Evolutionary conservation across 1,140 invertebrate species (phyloP), one percentile per base, ranked within the genome.

Genomic region (Mercenaria mercenaria): DNA sequence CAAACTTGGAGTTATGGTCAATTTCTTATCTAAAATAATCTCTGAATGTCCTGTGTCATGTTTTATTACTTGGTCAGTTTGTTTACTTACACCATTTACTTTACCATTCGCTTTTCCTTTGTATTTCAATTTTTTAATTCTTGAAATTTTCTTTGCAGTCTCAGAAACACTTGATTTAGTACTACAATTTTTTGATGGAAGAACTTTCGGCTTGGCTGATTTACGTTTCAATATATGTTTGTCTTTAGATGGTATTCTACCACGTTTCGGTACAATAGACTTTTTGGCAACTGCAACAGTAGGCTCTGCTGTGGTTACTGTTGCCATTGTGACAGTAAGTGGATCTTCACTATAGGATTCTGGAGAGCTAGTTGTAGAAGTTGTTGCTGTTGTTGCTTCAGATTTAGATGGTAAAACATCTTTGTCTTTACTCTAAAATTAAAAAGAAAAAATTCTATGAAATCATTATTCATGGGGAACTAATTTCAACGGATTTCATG

Each of bases 251-350:
- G 76, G 50, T 34, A 52, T 52, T 37, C 47, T 10, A 37, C 76
- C 76, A 4, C 76, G n/a, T 50, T 56, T 79, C 1, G 43, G 76
- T 52, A 72, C 74, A 82, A 80, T n/a, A 41, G 50, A 67, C 50
- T 76, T 56, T 67, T 72, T 43, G 43, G 92, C 29, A 6, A 74
- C 56, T 72, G 59, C 18, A 29, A 93, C 82, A 20, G 94, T 94
- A 13, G 94, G 93, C 52, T 91, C 91, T 6, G 91, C 94, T 41
- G 94, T 95, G 3, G 93, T 93, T 3, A 95, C 93, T 29, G 91
- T 88, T 47, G 74, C 85, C 20, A 94, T 34, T 6, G 91, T 81
- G 20, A 90, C 80, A 81, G 82, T 77, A 20, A 92, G 39, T 56
- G 91, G 52, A 79, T 76, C 86, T 39, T 64, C 13, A 11, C 29